Conservation (phyloP, 2,113 vertebrate species). For the Heteronetta atricapilla region DNA sequence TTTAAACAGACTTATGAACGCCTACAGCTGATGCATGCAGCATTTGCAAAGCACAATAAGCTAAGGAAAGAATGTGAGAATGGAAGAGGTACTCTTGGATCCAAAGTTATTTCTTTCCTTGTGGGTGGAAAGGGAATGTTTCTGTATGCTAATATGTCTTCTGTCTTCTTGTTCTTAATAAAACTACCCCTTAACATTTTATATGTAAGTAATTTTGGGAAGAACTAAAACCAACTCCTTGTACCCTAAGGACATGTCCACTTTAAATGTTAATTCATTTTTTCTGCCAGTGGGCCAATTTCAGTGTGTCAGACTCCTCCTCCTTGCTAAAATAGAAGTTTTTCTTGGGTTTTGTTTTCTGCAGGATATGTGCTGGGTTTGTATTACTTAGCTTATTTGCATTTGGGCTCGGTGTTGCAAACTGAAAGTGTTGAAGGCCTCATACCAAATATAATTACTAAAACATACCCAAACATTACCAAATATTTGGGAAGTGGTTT, state of each 20-base stretch:
- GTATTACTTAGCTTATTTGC: not conserved
- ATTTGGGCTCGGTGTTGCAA: not conserved
- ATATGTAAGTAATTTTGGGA: not conserved
- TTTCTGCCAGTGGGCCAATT: not conserved
- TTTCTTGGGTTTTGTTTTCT: not conserved
- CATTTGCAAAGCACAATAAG: conserved; percentile 89
- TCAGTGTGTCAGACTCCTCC: not conserved
- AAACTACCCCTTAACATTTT: not conserved
- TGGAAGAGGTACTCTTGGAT: conserved; percentile 83
- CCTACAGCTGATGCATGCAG: conserved; percentile 81
- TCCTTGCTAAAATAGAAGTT: not conserved
- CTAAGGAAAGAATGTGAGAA: conserved; percentile 91
- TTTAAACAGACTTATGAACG: conserved; percentile 76
- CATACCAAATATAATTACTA: not conserved
- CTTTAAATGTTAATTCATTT: not conserved
- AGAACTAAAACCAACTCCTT: not conserved
- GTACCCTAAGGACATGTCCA: not conserved
- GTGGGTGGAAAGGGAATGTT: not conserved
- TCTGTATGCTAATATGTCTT: not conserved
- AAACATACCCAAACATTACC: too few species aligned
- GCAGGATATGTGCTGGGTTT: not conserved
- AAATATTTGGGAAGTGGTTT: not conserved
- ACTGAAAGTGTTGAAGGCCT: not conserved
- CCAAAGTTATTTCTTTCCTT: not conserved
- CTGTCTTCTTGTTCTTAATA: not conserved